These are phyloP conservation scores for Todiramphus saurophagus DNA, from an alignment of 2,113 vertebrate species.

Conservation along the genomic window DNA sequence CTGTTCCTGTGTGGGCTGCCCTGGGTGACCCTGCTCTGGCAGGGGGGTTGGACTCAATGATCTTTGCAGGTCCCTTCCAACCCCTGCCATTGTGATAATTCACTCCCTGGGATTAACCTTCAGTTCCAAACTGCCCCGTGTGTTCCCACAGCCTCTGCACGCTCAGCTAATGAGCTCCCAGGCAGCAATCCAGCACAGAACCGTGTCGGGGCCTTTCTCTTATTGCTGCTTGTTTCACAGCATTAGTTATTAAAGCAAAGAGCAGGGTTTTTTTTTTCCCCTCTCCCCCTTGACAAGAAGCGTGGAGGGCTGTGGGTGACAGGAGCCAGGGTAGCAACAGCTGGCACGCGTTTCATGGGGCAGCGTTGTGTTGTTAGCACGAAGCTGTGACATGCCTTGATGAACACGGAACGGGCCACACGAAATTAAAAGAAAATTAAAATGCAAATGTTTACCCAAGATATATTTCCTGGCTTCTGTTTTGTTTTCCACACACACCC, in stretches of 20 bases:
- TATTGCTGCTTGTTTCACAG: constrained; percentile 66
- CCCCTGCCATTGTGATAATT: neutral
- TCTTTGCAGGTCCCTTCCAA: too few species aligned
- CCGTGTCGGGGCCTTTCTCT: constrained; percentile 58
- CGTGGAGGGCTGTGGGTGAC: constrained; percentile 12
- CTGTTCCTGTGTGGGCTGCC: too few species aligned
- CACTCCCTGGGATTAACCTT: constrained; percentile 9
- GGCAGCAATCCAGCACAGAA: constrained; percentile 69
- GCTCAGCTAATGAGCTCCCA: constrained; percentile 58
- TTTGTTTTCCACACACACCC: neutral
- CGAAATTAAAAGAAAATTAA: constrained; percentile 75
- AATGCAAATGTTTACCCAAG: constrained; percentile 72
- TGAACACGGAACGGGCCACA: constrained; percentile 60
- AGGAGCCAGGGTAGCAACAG: constrained; percentile 59
- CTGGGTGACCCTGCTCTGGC: too few species aligned
- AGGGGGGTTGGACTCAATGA: too few species aligned
- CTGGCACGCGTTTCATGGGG: constrained; percentile 66
- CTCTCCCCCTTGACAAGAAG: constrained; percentile 20
- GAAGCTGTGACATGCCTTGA: constrained; percentile 68
- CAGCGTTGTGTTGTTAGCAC: constrained; percentile 68
- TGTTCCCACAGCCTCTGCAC: neutral
- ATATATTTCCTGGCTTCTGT: neutral
- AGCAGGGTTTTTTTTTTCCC: neutral
- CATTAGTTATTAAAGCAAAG: constrained; percentile 62
- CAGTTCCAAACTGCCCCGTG: neutral